Conservation (phyloP, 2,113 vertebrate genomes). For the Conger conger region DNA sequence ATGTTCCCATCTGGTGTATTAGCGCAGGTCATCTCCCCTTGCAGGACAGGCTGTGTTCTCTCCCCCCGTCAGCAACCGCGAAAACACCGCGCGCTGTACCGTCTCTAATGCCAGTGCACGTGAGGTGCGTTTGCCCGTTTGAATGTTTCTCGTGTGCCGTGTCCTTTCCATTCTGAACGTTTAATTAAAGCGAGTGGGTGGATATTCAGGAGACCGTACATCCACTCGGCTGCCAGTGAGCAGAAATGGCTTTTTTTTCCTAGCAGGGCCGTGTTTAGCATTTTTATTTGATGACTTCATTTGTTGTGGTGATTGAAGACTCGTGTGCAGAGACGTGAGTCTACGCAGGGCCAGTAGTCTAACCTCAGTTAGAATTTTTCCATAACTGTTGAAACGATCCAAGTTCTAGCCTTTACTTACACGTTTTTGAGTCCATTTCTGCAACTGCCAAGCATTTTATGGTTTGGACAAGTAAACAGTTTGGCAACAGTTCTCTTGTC, state of each 20-base stretch:
- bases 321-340: background rate
- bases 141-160: background rate
- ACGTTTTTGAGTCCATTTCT: background rate
- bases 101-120: background rate
- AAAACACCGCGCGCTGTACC: background rate
- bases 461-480: too few species aligned
- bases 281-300: background rate
- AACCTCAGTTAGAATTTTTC: background rate
- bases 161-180: background rate
- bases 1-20: constrained; percentile 40
- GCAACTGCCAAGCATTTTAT: background rate
- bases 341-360: background rate
- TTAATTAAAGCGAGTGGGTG: background rate
- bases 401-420: background rate
- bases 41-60: constrained; percentile 7
- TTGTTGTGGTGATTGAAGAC: background rate
- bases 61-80: background rate
- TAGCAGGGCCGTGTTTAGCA: background rate
- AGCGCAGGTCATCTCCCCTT: constrained; percentile 25
- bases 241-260: background rate
- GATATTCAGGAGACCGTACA: background rate
- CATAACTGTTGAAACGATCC: background rate
- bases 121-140: background rate
- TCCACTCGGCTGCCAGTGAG: background rate
- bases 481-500: background rate